phyloP scores from a whole-genome alignment of 2,113 vertebrate species.

The Hippopotamus amphibius region DNA sequence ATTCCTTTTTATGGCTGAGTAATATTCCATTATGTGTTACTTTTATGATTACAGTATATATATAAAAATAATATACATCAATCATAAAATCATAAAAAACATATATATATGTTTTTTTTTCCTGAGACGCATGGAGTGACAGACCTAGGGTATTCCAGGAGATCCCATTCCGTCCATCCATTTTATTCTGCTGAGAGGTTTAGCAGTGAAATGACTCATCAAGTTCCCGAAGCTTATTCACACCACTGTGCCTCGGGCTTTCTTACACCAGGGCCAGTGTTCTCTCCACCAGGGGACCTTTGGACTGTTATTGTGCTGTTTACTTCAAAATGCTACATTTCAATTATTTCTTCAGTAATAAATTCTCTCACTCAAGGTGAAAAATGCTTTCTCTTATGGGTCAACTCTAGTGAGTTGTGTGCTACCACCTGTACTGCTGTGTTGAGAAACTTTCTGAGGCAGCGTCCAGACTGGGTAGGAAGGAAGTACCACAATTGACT shows the following conservation, averaged over 20 bases:
- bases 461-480: neutral
- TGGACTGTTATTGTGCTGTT: neutral
- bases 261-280: neutral
- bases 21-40: too few species aligned
- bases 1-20: too few species aligned
- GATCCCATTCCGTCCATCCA: neutral
- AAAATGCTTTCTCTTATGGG: neutral
- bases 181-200: neutral
- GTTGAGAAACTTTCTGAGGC: neutral
- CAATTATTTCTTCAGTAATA: neutral
- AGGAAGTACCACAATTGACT: accelerated
- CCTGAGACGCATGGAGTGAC: neutral
- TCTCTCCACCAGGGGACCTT: neutral
- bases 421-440: neutral
- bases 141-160: neutral
- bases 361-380: neutral
- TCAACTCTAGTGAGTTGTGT: neutral
- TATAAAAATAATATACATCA: too few species aligned
- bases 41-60: too few species aligned
- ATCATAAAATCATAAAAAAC: too few species aligned
- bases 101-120: neutral
- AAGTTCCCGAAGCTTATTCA: neutral
- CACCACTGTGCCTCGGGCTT: neutral
- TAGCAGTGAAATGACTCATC: neutral
- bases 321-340: neutral